Percentiles rank a stretch among this genome's conserved stretches.
Conservation (phyloP, 1,140 invertebrate species). For the Adelges cooleyi region DNA sequence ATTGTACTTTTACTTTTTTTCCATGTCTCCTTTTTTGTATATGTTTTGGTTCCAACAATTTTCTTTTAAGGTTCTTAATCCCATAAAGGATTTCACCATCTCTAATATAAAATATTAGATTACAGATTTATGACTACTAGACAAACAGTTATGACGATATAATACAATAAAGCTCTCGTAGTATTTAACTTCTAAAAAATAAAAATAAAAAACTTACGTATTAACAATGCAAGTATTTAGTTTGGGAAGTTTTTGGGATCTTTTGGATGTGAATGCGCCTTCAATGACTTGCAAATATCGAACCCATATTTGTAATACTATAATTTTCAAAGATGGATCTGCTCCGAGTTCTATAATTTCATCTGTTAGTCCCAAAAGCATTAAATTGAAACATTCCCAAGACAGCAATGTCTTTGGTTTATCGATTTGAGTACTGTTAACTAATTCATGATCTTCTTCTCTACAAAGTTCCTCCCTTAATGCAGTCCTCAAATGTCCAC, state of each 20-base stretch:
- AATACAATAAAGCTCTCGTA: too few species aligned
- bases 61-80: not conserved
- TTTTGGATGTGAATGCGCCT: conserved; percentile 18
- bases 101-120: not conserved
- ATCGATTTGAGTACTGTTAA: conserved; percentile 3
- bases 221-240: not conserved
- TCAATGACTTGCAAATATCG: conserved; percentile 14
- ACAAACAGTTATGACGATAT: too few species aligned
- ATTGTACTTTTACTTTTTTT: not conserved
- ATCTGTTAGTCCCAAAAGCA: conserved; percentile 10
- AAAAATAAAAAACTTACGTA: not conserved
- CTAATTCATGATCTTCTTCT: not conserved
- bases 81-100: not conserved
- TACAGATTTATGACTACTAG: too few species aligned
- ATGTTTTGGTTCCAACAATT: not conserved
- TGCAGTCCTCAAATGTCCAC: not conserved
- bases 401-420: not conserved
- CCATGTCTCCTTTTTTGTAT: not conserved
- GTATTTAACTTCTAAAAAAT: too few species aligned
- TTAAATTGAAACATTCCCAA: conserved; percentile 26
- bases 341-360: conserved; percentile 20
- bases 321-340: conserved; percentile 2
- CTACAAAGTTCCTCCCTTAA: not conserved
- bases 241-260: conserved; percentile 9
- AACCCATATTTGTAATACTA: conserved; percentile 21